Percentiles rank a stretch among this genome's conserved stretches.
phyloP scores from a whole-genome alignment of 1,140 invertebrate species.

The Brachionus koreanus region DNA sequence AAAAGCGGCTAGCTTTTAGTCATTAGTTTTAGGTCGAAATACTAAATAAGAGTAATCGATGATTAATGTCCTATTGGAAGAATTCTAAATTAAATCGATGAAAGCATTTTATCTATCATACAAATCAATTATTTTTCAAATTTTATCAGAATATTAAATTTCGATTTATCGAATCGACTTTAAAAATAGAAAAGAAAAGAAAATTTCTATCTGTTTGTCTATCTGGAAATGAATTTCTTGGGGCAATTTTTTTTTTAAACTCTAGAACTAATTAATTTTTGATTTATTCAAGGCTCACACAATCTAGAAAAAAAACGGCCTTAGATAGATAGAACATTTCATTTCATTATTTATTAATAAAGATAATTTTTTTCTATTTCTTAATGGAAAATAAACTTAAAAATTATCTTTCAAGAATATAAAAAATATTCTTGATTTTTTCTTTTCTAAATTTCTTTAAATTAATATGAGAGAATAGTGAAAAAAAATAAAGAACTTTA shows the following conservation, averaged over 20 bases:
- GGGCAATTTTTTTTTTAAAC: not conserved
- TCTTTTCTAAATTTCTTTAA: too few relatives aligned
- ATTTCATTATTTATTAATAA: too few relatives aligned
- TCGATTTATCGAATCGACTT: not conserved
- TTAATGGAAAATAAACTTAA: too few relatives aligned
- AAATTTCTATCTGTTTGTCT: not conserved
- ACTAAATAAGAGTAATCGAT: not conserved
- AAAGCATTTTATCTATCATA: not conserved
- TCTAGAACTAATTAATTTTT: not conserved
- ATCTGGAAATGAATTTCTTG: not conserved
- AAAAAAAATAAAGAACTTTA: too few relatives aligned
- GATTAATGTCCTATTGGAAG: not conserved
- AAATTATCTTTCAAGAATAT: too few relatives aligned
- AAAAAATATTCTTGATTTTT: too few relatives aligned
- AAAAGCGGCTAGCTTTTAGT: not conserved
- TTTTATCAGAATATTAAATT: constrained; percentile 11
- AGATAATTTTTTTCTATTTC: too few relatives aligned
- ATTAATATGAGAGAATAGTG: too few relatives aligned
- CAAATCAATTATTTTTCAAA: not conserved
- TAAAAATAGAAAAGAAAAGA: too few relatives aligned
- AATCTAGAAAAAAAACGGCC: not conserved
- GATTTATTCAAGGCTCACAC: not conserved
- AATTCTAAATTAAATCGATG: not conserved
- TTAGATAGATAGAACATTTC: too few relatives aligned
- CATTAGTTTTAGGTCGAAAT: not conserved